Conservation (phyloP, 2,113 vertebrate species). For the Agelaius phoeniceus region DNA sequence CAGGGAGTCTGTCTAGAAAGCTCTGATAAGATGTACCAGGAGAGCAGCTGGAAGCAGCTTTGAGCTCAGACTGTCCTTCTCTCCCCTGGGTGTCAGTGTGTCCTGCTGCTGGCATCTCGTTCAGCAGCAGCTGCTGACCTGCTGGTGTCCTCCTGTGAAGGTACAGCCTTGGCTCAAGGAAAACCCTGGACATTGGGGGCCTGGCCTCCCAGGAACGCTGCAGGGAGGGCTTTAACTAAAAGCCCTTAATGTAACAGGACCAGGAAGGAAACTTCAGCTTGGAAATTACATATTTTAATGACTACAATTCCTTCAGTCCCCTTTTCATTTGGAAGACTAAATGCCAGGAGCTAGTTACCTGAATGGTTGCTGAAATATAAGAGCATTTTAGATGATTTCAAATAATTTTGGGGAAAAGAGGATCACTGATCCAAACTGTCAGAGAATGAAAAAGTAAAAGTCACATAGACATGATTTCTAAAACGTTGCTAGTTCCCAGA, state of each 20-base stretch:
- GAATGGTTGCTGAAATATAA: background rate
- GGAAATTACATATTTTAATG: background rate
- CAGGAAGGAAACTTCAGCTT: background rate
- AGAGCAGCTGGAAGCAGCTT: background rate
- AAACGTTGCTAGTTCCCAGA: background rate
- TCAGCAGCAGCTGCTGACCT: background rate
- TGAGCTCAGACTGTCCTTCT: background rate
- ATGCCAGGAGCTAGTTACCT: background rate
- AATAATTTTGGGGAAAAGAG: background rate
- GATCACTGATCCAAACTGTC: background rate
- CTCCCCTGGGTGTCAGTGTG: background rate
- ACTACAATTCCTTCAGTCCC: background rate
- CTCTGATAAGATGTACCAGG: background rate
- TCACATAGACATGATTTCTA: background rate
- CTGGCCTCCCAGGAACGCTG: background rate
- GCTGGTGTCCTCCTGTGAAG: background rate
- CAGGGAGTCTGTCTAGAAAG: background rate
- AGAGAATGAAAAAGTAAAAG: background rate
- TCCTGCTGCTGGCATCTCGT: background rate
- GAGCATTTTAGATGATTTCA: background rate
- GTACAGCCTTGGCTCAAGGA: accelerated
- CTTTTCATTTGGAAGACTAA: background rate
- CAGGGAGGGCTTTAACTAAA: too few species aligned
- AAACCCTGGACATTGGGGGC: background rate
- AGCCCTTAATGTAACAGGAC: background rate